A percentile compares a stretch with the other conserved stretches of the same genome.
phyloP scores from a whole-genome alignment of 23 tunicate genomes.

The Aplidium turbinatum region DNA sequence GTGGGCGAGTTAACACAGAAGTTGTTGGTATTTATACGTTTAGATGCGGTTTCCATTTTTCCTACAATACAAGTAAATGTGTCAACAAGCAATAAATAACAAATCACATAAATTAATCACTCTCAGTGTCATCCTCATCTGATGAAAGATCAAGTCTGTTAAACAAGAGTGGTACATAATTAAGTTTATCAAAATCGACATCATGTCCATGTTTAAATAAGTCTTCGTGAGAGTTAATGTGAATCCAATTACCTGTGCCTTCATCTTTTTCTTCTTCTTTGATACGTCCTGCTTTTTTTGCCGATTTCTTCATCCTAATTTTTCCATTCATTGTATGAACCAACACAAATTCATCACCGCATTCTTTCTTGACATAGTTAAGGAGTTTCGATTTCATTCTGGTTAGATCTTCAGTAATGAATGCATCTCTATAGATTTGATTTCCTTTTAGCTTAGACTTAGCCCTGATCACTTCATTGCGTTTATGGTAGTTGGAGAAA shows the following conservation, averaged over 20 bases:
- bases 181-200: slow-evolving; percentile 2
- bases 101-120: background rate
- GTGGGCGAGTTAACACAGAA: too few relatives aligned
- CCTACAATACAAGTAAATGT: background rate
- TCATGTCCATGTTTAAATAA: background rate
- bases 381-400: background rate
- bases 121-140: background rate
- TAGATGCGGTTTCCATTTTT: too few relatives aligned
- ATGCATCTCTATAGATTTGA: background rate
- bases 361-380: slow-evolving; percentile 4
- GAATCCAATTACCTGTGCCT: slow-evolving; percentile 19
- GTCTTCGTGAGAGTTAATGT: slow-evolving; percentile 5
- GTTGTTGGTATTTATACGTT: too few relatives aligned
- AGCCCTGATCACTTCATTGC: background rate
- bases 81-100: background rate
- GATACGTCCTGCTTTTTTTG: background rate
- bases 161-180: slow-evolving; percentile 4
- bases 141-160: background rate
- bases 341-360: background rate
- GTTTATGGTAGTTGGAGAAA: background rate
- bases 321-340: slow-evolving; percentile 4
- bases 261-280: background rate
- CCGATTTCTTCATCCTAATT: slow-evolving; percentile 10
- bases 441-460: background rate
- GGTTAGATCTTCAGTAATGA: slow-evolving; percentile 22